Conservation (phyloP, 2,113 vertebrate genomes). For the Circaetus cinerascens region DNA sequence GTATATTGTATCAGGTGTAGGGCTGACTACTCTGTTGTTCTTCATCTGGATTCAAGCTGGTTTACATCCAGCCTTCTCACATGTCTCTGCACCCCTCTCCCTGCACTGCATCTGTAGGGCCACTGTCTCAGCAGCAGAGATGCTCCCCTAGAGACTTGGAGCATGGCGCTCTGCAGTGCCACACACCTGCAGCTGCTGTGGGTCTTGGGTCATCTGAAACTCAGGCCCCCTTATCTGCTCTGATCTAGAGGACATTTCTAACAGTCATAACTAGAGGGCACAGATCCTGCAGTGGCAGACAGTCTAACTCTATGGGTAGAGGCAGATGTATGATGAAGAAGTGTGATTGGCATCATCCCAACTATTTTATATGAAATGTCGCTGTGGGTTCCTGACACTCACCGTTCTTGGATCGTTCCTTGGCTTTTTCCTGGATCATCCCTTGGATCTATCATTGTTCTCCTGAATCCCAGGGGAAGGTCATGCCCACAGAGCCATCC, state of each 20-base stretch:
- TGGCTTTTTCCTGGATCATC: not conserved
- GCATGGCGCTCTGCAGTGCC: not conserved
- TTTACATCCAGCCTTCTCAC: not conserved
- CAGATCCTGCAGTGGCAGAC: not conserved
- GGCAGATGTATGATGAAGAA: not conserved
- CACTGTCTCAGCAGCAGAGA: not conserved
- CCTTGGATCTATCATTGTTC: not conserved
- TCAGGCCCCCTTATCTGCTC: not conserved
- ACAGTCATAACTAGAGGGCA: not conserved
- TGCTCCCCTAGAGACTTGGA: not conserved
- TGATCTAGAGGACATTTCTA: not conserved
- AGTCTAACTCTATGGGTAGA: not conserved
- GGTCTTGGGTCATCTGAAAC: not conserved
- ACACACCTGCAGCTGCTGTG: not conserved
- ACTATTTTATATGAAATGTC: not conserved
- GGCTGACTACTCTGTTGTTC: not conserved
- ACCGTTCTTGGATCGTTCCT: not conserved
- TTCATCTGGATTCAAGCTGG: not conserved
- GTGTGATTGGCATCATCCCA: not conserved
- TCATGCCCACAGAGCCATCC: not conserved
- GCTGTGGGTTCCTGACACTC: not conserved
- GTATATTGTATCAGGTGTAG: not conserved
- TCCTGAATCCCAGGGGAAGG: not conserved
- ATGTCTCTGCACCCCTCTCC: not conserved
- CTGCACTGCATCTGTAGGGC: not conserved